Evolutionary conservation across 2,113 vertebrate genomes (phyloP).

Genomic region (Ceuthmochares aereus): DNA sequence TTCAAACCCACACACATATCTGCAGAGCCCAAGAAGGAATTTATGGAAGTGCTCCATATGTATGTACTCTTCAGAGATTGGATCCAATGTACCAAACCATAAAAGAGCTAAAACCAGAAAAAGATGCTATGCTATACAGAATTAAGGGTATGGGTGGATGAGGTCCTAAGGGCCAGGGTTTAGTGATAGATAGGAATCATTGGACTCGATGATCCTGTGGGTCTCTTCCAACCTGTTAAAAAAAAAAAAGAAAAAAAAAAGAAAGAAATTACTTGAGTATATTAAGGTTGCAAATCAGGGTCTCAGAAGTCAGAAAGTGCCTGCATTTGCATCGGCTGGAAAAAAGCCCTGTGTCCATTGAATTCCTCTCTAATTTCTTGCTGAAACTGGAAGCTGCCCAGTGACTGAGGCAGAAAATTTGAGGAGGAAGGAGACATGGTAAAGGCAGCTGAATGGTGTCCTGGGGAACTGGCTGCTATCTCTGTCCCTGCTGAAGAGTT

Average conservation of each 20-base stretch:
- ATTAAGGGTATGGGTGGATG: no score
- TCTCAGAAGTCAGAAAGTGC: background rate
- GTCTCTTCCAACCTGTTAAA: no score
- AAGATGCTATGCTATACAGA: background rate
- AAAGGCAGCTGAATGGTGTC: conserved; percentile 58
- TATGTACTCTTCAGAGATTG: background rate
- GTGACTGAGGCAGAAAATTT: conserved; percentile 9
- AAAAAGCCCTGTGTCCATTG: background rate
- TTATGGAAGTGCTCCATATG: background rate
- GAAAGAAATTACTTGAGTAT: background rate
- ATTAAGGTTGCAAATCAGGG: background rate
- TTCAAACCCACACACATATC: background rate
- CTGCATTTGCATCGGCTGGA: background rate
- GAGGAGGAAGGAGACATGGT: conserved; percentile 34
- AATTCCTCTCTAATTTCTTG: background rate
- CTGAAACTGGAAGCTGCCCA: conserved; percentile 24
- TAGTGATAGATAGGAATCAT: no score
- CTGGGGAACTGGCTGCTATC: conserved; percentile 43
- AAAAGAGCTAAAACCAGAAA: background rate
- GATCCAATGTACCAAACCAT: background rate
- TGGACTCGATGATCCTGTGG: no score
- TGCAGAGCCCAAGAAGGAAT: background rate
- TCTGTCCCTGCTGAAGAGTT: conserved; percentile 15
- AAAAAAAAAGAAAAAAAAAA: no score
- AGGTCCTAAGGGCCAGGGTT: no score